Evolutionary conservation across 2,113 vertebrate species (phyloP), one percentile per base, ranked within the genome.

Genomic region (Halichoerus grypus): DNA sequence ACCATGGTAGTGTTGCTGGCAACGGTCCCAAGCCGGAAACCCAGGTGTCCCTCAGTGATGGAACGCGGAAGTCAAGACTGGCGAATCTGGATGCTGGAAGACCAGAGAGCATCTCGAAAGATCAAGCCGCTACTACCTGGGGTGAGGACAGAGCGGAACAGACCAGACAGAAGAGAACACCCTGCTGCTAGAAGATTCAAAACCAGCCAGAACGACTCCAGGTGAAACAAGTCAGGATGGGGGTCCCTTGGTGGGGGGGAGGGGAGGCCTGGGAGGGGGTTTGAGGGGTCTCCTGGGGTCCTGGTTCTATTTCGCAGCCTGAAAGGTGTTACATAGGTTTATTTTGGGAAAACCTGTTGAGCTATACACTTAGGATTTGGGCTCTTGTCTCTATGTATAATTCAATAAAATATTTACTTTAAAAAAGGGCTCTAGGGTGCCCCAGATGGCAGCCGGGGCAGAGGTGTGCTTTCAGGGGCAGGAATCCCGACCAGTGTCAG

Each of bases 361-460:
- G 69, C 15, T 76, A 61, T 11, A 80, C 16, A 22, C 59, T 88
- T 59, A 71, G 61, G 39, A 81, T 79, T 2, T 80, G 51, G 61
- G 39, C 2, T 18, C 59, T 79, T 53, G 36, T 39, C 88, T 36
- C 36, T 61, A 46, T 15, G 22, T 46, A 13, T n/a, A 18, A 51
- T 53, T 51, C 59, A 53, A 49, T 19, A 71, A 46, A 72, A 46
- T 9, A 24, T 36, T 79, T 51, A 65, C 31, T 65, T 90, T 19
- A 13, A 65, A 72, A 72, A 76, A 51, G 16, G 36, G 22, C 2
- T 26, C 94, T 76, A 69, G 36, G 61, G 46, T 46, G 46, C 59
- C 46, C 0, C 1, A 49, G 81, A 63, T 1, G 12, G 4, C 1
- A 11, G 63, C 3, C 7, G 69, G n/a, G 51, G 2, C 5, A n/a